Conservation (phyloP, 2,888 invertebrate genomes). For the Leptura quadrifasciata region DNA sequence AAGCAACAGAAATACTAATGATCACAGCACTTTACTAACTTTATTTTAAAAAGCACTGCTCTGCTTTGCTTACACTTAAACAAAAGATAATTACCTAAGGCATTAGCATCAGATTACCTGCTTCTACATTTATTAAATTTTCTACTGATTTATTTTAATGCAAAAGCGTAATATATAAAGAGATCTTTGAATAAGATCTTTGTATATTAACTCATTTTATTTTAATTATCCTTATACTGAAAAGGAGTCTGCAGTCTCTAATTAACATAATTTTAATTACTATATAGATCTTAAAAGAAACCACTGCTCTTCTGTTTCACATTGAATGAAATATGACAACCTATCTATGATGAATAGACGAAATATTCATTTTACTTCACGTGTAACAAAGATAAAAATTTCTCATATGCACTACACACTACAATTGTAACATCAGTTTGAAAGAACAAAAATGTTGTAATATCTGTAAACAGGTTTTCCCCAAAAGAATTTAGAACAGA, state of each 20-base stretch:
- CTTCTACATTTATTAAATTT: slow-evolving; percentile 8
- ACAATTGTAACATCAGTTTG: no score
- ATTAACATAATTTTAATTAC: slow-evolving; percentile 16
- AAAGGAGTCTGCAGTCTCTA: slow-evolving; percentile 2
- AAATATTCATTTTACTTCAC: not conserved
- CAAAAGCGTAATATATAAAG: slow-evolving; percentile 15
- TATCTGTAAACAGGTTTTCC: no score
- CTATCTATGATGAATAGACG: not conserved
- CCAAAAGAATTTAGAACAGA: no score
- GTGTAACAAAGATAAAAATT: not conserved
- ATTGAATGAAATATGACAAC: not conserved
- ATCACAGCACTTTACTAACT: not conserved
- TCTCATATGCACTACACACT: no score
- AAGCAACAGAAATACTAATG: not conserved
- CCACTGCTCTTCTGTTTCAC: not conserved
- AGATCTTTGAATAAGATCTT: not conserved
- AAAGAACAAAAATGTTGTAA: no score
- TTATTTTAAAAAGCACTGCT: not conserved
- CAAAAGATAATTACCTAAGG: slow-evolving; percentile 4
- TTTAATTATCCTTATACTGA: slow-evolving; percentile 3
- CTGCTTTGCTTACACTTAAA: not conserved
- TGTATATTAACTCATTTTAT: slow-evolving; percentile 8
- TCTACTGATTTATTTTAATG: slow-evolving; percentile 8
- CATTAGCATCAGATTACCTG: slow-evolving; percentile 1
- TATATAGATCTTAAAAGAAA: not conserved